Percentiles rank a stretch among this genome's conserved stretches.
These are phyloP conservation scores for Vanessa cardui DNA, from an alignment of 2,888 invertebrate genomes.

Conservation along the genomic window DNA sequence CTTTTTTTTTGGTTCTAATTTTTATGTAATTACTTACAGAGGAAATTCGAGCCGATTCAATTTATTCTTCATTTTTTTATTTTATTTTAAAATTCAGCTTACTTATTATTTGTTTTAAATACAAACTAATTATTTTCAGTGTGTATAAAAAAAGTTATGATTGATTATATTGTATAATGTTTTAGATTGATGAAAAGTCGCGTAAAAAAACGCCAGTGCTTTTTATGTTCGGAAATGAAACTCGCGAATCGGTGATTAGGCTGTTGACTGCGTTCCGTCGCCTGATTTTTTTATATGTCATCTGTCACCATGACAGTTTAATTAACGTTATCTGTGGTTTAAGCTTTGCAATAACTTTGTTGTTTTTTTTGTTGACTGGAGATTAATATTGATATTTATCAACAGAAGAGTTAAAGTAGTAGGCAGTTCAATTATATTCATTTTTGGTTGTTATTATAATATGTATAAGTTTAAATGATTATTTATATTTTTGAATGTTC, in stretches of 20 bases:
- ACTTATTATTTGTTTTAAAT: no score
- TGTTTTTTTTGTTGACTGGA: no score
- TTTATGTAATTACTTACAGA: background rate
- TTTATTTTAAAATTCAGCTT: no score
- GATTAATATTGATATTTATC: no score
- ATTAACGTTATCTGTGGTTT: conserved; percentile 32
- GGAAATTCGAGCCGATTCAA: background rate
- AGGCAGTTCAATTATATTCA: no score
- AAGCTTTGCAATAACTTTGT: conserved; percentile 8
- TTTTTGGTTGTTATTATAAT: no score
- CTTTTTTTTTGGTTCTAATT: background rate
- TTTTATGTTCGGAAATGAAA: conserved; percentile 23
- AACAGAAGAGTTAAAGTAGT: no score
- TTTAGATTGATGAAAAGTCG: background rate
- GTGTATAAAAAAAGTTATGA: no score
- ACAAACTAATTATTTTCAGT: no score
- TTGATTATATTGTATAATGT: background rate
- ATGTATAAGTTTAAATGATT: no score
- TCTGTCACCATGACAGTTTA: conserved; percentile 34
- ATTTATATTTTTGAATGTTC: no score
- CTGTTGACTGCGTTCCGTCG: conserved; percentile 17
- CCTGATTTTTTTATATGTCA: conserved; percentile 28
- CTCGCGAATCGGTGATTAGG: conserved; percentile 27
- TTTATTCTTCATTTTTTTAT: background rate
- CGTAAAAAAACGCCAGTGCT: conserved; percentile 11